Base-by-base conservation (phyloP, 2,888 invertebrate species). In the Dioctria rufipes region DNA sequence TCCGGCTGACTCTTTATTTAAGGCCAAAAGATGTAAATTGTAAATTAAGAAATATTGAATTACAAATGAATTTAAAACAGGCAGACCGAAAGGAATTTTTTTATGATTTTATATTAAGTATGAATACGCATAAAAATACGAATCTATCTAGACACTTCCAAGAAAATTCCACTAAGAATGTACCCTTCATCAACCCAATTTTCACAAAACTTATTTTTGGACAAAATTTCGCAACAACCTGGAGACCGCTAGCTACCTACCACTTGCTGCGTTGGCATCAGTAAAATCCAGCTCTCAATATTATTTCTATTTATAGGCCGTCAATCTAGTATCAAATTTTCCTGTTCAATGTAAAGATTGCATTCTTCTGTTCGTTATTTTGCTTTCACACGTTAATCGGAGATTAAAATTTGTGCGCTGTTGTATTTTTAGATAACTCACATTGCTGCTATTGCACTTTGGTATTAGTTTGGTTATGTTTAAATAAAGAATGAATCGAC, bases 221-320 rank as follows among this genome's bases (percentile, higher is more conserved):
- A 71, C 39, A 51, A 71, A 51, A 71, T 71, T 71, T 71, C 71
- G 71, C 71, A 71, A 71, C 71, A 54, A 71, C 71, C 71, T 71
- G 71, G 71, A 71, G 71, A 71, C 11, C 39, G 54, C 54, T 25
- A 25, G 25, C 25, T 25, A 25, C 25, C 25, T 39, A 46, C 71
- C 71, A 71, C 71, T 71, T 71, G 71, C 71, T 71, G 39, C 25
- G 51, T 11, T 8, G 8, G 46, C 46, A 46, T 8, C 25, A 25
- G 25, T 25, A 51, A 71, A 71, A 54, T 6, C 54, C 51, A 71
- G 71, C 71, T 71, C 49, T 51, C 11, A 46, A 71, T 71, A 46
- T 25, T 25, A 25, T 6, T 13, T 71, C 71, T 71, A 71, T 71
- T 71, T 46, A 71, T 71, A 71, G 71, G 37, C 37, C 51, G 49